phyloP scores from a whole-genome alignment of 1,140 invertebrate genomes.

The Ooceraea biroi region DNA sequence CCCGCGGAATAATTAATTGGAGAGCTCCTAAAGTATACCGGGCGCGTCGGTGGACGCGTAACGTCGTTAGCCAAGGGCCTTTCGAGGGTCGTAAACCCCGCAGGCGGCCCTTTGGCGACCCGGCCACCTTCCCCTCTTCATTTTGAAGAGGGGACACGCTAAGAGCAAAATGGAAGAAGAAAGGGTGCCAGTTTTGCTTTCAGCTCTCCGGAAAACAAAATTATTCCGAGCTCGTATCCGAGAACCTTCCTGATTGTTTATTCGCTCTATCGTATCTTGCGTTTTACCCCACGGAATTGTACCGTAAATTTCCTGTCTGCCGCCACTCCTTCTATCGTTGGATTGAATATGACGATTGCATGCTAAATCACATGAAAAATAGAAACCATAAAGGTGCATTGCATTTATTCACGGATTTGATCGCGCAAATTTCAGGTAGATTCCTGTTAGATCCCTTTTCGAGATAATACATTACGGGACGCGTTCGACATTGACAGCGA shows the following conservation, averaged over 20 bases:
- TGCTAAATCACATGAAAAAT: not conserved
- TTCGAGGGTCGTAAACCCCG: constrained; percentile 77
- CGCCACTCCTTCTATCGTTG: not conserved
- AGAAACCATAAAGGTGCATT: not conserved
- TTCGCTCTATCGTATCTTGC: not conserved
- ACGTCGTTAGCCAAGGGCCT: constrained; percentile 79
- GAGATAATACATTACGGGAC: not conserved
- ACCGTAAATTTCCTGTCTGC: constrained; percentile 9
- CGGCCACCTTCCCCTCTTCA: constrained; percentile 60
- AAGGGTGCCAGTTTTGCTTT: constrained; percentile 73
- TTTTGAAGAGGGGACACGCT: constrained; percentile 68
- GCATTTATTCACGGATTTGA: not conserved
- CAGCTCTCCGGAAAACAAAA: constrained; percentile 71
- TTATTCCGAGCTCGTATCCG: constrained; percentile 68
- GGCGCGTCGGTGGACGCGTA: constrained; percentile 80
- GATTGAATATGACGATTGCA: not conserved
- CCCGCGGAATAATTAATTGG: constrained; percentile 83
- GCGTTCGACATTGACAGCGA: constrained; percentile 24
- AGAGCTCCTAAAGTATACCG: constrained; percentile 79
- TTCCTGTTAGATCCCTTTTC: not conserved
- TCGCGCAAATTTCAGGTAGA: not conserved
- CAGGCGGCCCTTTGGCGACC: constrained; percentile 74
- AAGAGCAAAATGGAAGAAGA: constrained; percentile 73
- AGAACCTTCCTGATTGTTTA: constrained; percentile 47
- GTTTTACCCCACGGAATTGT: constrained; percentile 21